Conservation (phyloP, 2,888 invertebrate species). For the Nowickia ferox region DNA sequence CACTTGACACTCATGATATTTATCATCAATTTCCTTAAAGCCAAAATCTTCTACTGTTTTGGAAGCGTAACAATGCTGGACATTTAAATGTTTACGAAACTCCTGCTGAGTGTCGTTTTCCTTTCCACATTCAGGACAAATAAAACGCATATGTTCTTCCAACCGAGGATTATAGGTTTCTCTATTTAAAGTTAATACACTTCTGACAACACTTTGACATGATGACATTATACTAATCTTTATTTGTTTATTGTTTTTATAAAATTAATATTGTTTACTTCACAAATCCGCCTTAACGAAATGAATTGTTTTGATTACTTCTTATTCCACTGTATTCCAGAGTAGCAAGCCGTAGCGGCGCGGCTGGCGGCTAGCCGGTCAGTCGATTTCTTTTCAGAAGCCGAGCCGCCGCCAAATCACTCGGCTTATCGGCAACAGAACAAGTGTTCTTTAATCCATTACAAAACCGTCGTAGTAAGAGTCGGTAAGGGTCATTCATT, state of each 20-base stretch:
- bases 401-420: too few species aligned
- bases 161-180: constrained; percentile 74
- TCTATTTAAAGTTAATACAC: background rate
- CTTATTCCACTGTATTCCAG: too few species aligned
- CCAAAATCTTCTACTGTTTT: constrained; percentile 78
- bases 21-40: constrained; percentile 77
- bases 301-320: too few species aligned
- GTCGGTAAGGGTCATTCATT: too few species aligned
- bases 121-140: constrained; percentile 79
- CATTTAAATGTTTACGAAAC: constrained; percentile 79
- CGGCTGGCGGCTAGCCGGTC: too few species aligned
- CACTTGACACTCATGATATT: constrained; percentile 78
- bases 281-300: too few species aligned
- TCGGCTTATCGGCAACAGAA: too few species aligned
- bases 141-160: constrained; percentile 79
- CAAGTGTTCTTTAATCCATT: too few species aligned
- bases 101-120: constrained; percentile 77
- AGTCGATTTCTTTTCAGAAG: too few species aligned
- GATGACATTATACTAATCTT: background rate
- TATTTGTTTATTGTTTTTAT: background rate
- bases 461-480: too few species aligned
- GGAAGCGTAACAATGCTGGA: constrained; percentile 76
- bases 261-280: background rate
- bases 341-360: too few species aligned
- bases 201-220: background rate